Percentiles rank a stretch among this genome's conserved stretches.
These are phyloP conservation scores for Mus spicilegus DNA, from an alignment of 2,113 vertebrate species.

Conservation along the genomic window DNA sequence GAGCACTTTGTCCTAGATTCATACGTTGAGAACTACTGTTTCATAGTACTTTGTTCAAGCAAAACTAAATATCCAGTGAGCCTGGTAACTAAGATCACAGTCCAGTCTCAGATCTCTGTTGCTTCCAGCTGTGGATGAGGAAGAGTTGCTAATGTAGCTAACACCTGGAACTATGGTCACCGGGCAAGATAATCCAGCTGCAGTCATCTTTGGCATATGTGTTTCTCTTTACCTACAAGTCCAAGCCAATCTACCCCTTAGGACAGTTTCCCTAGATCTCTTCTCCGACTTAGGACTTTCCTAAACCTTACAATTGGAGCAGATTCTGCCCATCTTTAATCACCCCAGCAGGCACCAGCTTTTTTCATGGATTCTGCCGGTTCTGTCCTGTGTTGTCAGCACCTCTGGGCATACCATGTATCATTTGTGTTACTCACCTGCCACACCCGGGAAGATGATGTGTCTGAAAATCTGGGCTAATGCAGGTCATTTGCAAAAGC, in stretches of 20 bases:
- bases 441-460: no score
- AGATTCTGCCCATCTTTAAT: background rate
- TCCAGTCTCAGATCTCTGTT: accelerated
- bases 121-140: background rate
- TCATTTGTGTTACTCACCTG: background rate
- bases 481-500: background rate
- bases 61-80: background rate
- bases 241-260: background rate
- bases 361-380: background rate
- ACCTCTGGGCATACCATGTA: accelerated
- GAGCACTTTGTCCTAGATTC: background rate
- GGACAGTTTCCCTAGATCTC: background rate
- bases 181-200: background rate
- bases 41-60: background rate
- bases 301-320: background rate
- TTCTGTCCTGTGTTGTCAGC: background rate
- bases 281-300: background rate
- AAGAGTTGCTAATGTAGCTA: accelerated
- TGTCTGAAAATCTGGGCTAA: no score
- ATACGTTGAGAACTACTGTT: background rate
- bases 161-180: background rate
- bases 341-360: accelerated
- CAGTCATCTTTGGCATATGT: background rate
- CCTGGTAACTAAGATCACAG: no score
- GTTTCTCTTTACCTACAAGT: background rate